These are phyloP conservation scores for Anoplophora glabripennis DNA, from an alignment of 1,140 invertebrate genomes.

Conservation along the genomic window DNA sequence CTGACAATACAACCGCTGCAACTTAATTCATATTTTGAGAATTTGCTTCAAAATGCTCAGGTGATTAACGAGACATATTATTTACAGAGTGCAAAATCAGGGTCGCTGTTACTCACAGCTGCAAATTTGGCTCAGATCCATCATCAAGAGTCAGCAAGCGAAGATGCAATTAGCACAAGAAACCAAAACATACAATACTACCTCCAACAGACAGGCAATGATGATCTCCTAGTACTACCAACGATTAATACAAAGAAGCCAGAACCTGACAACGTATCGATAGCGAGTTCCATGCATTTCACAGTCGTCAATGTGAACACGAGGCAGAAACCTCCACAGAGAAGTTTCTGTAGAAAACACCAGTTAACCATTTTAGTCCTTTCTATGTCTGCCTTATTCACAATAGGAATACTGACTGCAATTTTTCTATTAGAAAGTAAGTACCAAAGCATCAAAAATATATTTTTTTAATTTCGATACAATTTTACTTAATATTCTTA, in stretches of 20 bases:
- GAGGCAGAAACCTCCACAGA: conserved; percentile 56
- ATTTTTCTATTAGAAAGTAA: conserved; percentile 69
- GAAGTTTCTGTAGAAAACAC: conserved; percentile 71
- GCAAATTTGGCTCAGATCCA: conserved; percentile 72
- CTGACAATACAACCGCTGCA: too few relatives aligned
- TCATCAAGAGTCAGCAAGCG: conserved; percentile 51
- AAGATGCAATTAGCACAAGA: conserved; percentile 34
- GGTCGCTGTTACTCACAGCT: conserved; percentile 71
- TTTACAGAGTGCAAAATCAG: conserved; percentile 73
- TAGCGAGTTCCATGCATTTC: conserved; percentile 81
- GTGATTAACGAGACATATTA: too few relatives aligned
- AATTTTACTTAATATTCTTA: too few relatives aligned
- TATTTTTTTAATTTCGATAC: too few relatives aligned
- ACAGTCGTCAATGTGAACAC: conserved; percentile 78
- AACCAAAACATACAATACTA: conserved; percentile 47
- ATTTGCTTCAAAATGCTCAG: too few relatives aligned
- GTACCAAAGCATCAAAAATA: too few relatives aligned
- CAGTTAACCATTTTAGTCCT: conserved; percentile 75
- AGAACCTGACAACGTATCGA: conserved; percentile 63
- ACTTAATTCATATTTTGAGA: too few relatives aligned
- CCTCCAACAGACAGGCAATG: conserved; percentile 34
- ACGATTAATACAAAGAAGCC: conserved; percentile 46
- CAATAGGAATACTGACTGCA: conserved; percentile 71
- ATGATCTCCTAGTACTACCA: conserved; percentile 35
- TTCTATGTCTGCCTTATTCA: conserved; percentile 74